phyloP scores from a whole-genome alignment of 2,113 vertebrate genomes.

The Alectura lathami region DNA sequence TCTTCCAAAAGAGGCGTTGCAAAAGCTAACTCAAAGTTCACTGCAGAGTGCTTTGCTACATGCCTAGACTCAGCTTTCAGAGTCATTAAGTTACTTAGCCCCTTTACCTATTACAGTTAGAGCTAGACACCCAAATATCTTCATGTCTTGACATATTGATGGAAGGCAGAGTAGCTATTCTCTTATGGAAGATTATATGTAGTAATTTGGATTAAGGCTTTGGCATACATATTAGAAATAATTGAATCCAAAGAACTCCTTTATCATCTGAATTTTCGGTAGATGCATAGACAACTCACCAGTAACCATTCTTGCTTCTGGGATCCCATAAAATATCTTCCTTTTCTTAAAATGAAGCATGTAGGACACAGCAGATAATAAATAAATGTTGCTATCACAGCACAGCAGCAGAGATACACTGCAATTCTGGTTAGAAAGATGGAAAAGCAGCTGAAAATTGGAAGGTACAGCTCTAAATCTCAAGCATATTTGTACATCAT shows the following conservation, averaged over 20 bases:
- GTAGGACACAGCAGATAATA: neutral
- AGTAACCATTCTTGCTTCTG: neutral
- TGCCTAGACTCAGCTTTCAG: neutral
- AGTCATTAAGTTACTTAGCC: neutral
- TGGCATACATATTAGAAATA: neutral
- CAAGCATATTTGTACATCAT: neutral
- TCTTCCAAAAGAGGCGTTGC: neutral
- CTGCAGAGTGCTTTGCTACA: neutral
- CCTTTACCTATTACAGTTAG: neutral
- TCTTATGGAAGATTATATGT: neutral
- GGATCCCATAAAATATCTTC: neutral
- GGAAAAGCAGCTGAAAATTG: neutral
- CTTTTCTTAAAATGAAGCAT: neutral
- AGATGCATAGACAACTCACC: neutral
- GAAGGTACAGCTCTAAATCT: neutral
- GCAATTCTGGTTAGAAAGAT: neutral
- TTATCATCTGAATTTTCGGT: neutral
- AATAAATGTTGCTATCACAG: neutral
- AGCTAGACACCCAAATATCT: neutral
- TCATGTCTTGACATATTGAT: slow-evolving; percentile 28
- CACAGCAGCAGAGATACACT: neutral
- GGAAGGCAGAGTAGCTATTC: neutral
- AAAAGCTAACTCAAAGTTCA: neutral
- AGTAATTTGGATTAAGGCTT: slow-evolving; percentile 30
- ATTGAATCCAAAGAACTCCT: neutral